These are phyloP conservation scores for Dolichotis patagonum DNA, from an alignment of 2,113 vertebrate genomes.

Conservation along the genomic window DNA sequence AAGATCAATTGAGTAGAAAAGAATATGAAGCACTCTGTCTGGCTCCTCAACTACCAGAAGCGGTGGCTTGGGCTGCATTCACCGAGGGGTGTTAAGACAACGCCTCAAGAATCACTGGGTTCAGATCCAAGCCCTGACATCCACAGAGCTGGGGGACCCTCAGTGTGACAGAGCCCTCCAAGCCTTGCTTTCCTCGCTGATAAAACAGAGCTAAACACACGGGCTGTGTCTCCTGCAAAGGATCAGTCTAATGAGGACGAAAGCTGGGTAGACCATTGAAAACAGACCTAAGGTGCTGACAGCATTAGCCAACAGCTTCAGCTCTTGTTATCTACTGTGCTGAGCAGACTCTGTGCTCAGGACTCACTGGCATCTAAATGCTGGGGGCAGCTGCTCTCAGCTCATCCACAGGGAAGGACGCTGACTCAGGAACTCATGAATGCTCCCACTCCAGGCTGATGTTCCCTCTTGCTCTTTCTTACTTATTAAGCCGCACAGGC, in stretches of 20 bases:
- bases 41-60: not conserved
- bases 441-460: not conserved
- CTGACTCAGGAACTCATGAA: not conserved
- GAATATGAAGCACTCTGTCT: not conserved
- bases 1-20: not conserved
- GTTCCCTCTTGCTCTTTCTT: not conserved
- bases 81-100: not conserved
- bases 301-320: not conserved
- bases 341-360: too few relatives aligned
- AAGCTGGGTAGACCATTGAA: not conserved
- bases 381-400: not conserved
- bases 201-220: not conserved
- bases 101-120: not conserved
- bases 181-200: not conserved
- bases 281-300: not conserved
- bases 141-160: not conserved
- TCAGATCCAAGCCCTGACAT: not conserved
- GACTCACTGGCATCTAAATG: not conserved
- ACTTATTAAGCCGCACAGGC: conserved; percentile 6
- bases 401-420: not conserved
- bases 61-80: not conserved
- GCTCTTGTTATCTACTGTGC: not conserved
- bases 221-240: not conserved
- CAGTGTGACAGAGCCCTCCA: not conserved
- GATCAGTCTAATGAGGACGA: not conserved